phyloP scores from a whole-genome alignment of 2,113 vertebrate species.

The Lepus americanus region DNA sequence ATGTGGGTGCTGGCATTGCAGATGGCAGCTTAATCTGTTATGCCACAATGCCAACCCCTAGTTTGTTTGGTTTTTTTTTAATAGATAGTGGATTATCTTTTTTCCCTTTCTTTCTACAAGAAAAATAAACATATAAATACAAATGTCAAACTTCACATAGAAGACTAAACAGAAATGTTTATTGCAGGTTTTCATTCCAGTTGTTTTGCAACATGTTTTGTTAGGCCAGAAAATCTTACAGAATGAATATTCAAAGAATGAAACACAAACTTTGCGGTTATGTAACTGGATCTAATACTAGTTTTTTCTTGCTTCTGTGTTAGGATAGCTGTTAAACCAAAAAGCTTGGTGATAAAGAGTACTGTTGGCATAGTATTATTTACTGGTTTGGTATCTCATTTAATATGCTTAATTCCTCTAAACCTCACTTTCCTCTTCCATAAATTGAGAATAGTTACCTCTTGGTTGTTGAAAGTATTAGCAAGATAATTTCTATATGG shows the following conservation, averaged over 20 bases:
- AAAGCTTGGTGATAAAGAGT: constrained; percentile 38
- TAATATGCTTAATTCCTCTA: constrained; percentile 40
- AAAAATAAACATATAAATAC: constrained; percentile 43
- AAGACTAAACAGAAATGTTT: not conserved
- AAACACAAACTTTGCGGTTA: not conserved
- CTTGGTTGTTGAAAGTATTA: constrained; percentile 42
- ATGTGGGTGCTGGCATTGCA: no score
- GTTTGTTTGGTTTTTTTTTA: not conserved
- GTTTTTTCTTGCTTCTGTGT: constrained; percentile 43
- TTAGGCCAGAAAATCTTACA: not conserved
- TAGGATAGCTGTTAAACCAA: constrained; percentile 20
- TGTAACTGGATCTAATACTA: constrained; percentile 30
- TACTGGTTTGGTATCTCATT: not conserved
- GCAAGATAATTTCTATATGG: not conserved
- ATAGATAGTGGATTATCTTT: not conserved
- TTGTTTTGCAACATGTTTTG: not conserved
- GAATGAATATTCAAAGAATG: not conserved
- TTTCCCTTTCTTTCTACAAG: not conserved
- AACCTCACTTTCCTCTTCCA: constrained; percentile 23
- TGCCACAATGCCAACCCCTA: no score
- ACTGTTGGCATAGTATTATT: not conserved
- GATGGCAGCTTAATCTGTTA: no score
- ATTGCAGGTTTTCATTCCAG: constrained; percentile 17
- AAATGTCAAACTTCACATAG: not conserved
- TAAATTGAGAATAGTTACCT: constrained; percentile 58